phyloP scores from a whole-genome alignment of 2,797 vertebrate genomes.

The Sebastes matsubarae region DNA sequence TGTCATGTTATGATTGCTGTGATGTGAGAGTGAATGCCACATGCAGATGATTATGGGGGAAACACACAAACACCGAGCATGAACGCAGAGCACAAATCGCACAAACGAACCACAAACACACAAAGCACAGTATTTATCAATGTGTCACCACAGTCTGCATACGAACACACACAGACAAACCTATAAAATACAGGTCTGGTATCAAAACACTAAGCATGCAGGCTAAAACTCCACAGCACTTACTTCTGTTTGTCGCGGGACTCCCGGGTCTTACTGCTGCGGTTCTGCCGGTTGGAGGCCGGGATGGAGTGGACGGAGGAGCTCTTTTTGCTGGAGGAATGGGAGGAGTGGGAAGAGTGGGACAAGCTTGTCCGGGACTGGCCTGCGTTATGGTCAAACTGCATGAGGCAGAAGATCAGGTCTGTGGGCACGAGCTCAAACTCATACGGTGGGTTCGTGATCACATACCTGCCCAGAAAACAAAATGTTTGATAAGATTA shows the following conservation, averaged over 20 bases:
- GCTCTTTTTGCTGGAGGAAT: conserved; percentile 99
- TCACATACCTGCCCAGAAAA: conserved; percentile 89
- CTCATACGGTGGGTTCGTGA: conserved; percentile 98
- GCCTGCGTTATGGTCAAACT: conserved; percentile 99
- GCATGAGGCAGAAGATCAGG: conserved; percentile 99
- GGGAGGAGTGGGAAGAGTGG: conserved; percentile 98
- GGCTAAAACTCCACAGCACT: conserved; percentile 49
- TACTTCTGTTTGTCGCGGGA: conserved; percentile 99
- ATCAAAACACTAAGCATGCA: conserved; percentile 50
- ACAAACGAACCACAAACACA: no score
- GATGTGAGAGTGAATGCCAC: conserved; percentile 69
- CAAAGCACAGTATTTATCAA: no score
- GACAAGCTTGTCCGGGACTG: conserved; percentile 96
- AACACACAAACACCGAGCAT: conserved; percentile 65
- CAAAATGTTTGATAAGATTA: not conserved
- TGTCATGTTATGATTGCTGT: conserved; percentile 69
- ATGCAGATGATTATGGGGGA: conserved; percentile 76
- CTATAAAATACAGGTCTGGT: conserved; percentile 43
- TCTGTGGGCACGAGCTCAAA: conserved; percentile 98
- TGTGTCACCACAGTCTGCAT: no score
- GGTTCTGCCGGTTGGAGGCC: conserved; percentile 91
- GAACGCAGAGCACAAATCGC: conserved; percentile 49
- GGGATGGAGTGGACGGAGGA: conserved; percentile 97
- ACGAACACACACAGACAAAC: conserved; percentile 44
- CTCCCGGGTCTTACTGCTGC: conserved; percentile 94